phyloP scores from a whole-genome alignment of 2,797 vertebrate species.

The Rhinogobio ventralis region DNA sequence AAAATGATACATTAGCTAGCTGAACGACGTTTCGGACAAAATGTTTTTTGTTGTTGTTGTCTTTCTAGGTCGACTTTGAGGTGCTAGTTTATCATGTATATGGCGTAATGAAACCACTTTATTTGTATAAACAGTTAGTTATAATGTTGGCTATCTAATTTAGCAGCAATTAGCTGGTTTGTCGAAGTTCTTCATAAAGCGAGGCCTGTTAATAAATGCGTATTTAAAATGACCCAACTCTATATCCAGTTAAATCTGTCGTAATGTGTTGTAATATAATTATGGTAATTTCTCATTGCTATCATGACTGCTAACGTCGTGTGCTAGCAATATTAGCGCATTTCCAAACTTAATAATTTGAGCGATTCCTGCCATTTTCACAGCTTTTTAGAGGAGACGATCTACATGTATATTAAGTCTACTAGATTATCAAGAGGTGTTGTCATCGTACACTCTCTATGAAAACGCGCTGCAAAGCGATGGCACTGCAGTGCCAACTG shows the following conservation, averaged over 20 bases:
- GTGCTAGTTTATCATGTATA: not conserved
- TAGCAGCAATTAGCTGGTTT: not conserved
- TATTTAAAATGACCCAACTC: not conserved
- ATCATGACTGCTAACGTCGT: not conserved
- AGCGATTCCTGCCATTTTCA: not conserved
- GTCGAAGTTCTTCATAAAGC: conserved; percentile 16
- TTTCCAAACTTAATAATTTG: not conserved
- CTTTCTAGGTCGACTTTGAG: not conserved
- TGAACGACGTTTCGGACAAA: conserved; percentile 1
- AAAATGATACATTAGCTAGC: conserved; percentile 16
- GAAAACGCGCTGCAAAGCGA: not conserved
- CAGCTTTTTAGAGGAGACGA: not conserved
- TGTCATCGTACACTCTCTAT: not conserved
- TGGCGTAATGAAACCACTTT: too few species aligned
- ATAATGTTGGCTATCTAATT: not conserved
- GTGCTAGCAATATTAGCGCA: not conserved
- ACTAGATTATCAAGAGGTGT: not conserved
- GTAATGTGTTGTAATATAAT: not conserved
- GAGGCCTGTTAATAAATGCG: conserved; percentile 35
- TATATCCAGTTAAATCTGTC: not conserved
- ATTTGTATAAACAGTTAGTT: not conserved
- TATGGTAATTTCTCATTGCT: not conserved
- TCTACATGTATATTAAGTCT: not conserved
- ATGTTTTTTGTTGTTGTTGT: not conserved
- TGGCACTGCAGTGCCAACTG: not conserved